Evolutionary conservation across 2,113 vertebrate genomes (phyloP).

Genomic region (Mugil cephalus): DNA sequence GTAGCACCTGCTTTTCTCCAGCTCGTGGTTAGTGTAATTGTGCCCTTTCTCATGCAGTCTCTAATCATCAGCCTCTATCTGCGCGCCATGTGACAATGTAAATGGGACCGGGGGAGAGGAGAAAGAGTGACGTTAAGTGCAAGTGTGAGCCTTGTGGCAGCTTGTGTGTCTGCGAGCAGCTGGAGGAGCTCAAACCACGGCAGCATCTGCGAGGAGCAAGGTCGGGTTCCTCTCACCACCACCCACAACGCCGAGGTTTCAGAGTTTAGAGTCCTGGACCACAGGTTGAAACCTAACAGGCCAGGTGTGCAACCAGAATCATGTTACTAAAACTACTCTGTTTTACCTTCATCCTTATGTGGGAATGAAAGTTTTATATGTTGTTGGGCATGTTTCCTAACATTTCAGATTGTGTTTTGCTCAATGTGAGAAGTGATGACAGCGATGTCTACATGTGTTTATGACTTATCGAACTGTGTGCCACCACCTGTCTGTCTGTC

Average conservation of each 20-base stretch:
- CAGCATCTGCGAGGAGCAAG: constrained; percentile 61
- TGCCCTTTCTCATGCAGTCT: constrained; percentile 47
- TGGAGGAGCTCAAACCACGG: constrained; percentile 65
- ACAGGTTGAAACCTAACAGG: constrained; percentile 13
- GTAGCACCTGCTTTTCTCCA: constrained; percentile 56
- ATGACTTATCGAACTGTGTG: constrained; percentile 33
- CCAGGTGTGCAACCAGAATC: constrained; percentile 5
- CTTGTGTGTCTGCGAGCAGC: constrained; percentile 54
- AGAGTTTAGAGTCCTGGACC: not conserved
- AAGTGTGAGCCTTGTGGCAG: constrained; percentile 26
- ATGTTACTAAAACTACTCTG: not conserved
- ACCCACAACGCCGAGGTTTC: constrained; percentile 49
- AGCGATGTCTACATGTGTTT: not conserved
- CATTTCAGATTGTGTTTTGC: constrained; percentile 10
- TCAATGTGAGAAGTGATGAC: constrained; percentile 16
- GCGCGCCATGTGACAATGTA: constrained; percentile 49
- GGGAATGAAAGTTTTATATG: not conserved
- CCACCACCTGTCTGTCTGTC: constrained; percentile 33
- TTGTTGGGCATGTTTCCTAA: not conserved
- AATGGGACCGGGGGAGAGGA: constrained; percentile 22
- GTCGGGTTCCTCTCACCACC: constrained; percentile 57
- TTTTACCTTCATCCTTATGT: not conserved
- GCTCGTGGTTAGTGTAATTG: constrained; percentile 53
- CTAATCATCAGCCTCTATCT: constrained; percentile 58
- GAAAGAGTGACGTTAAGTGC: constrained; percentile 38